Conservation (phyloP, 2,888 invertebrate genomes). For the Bhutanitis thaidina region DNA sequence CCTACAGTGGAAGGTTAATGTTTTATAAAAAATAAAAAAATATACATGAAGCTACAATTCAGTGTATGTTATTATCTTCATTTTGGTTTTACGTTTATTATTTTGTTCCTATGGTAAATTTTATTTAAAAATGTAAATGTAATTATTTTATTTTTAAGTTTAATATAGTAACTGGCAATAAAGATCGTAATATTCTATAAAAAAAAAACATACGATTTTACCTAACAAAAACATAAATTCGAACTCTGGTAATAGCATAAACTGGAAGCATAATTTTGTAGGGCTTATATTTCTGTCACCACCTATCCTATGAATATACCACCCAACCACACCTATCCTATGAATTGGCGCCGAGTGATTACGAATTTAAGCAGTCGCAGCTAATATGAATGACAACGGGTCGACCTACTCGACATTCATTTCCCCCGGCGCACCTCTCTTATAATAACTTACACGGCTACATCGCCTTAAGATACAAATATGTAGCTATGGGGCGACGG, state of each 20-base stretch:
- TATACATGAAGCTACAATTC: background rate
- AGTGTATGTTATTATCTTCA: slow-evolving; percentile 2
- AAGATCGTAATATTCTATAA: background rate
- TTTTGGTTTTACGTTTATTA: no score
- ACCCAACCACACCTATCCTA: slow-evolving; percentile 44
- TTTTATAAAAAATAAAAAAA: no score
- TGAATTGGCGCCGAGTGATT: slow-evolving; percentile 71
- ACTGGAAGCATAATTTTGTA: background rate
- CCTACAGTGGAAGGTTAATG: no score
- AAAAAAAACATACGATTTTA: background rate
- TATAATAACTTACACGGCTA: slow-evolving; percentile 77
- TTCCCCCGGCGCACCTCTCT: slow-evolving; percentile 77
- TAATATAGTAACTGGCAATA: background rate
- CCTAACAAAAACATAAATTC: background rate
- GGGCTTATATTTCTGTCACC: background rate
- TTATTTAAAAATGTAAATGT: no score
- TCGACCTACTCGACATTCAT: slow-evolving; percentile 77
- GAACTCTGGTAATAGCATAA: background rate
- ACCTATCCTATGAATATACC: slow-evolving; percentile 32
- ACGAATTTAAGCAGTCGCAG: slow-evolving; percentile 75
- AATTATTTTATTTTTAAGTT: background rate
- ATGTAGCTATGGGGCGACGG: slow-evolving; percentile 36
- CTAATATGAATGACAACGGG: slow-evolving; percentile 80
- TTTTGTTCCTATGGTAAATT: background rate
- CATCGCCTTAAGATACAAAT: slow-evolving; percentile 68